Evolutionary conservation across 2,113 vertebrate genomes (phyloP), one percentile per base, ranked within the genome.

Genomic region (Entomyzon cyanotis): DNA sequence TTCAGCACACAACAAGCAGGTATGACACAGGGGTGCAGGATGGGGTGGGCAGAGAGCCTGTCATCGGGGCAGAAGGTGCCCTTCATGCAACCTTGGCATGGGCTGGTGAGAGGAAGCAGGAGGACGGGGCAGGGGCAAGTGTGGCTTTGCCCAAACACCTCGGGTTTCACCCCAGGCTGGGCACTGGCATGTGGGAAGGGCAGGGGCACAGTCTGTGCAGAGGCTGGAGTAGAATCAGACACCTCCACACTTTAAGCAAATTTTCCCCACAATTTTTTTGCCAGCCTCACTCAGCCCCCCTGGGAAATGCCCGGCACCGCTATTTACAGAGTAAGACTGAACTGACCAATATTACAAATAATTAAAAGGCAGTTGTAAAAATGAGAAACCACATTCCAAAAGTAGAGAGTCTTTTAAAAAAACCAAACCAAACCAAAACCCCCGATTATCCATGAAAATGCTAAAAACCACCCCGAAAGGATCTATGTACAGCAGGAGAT

Each of bases 311-410:
- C 75, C 93, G 83, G 85, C 75, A 91, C 71, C 9, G 1, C 82
- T 97, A 96, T 96, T 96, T 96, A 97, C 96, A 97, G 79, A 92
- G 67, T 86, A 81, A 90, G 93, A 97, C 86, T 93, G 95, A 96
- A 82, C 84, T 12, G 80, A 95, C 74, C 62, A 44, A 84, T 82
- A 93, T 90, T 94, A 96, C 95, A 96, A 94, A 97, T 88, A 95
- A 96, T 96, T 95, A 91, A 94, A 97, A 96, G 88, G 90, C 95
- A 91, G 93, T 83, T 87, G 90, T 95, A 96, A 97, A 93, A 97
- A 97, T 95, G 91, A 98, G 96, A 97, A 98, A 97, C 93, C 89
- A 98, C 98, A 97, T 97, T 97, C 96, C 92, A 92, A 96, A 97
- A 96, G 94, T 91, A 98, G 96, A 95, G 76, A 95, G 87, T 96